Conservation (phyloP, 2,888 invertebrate genomes). For the Drosophila percnosoma region DNA sequence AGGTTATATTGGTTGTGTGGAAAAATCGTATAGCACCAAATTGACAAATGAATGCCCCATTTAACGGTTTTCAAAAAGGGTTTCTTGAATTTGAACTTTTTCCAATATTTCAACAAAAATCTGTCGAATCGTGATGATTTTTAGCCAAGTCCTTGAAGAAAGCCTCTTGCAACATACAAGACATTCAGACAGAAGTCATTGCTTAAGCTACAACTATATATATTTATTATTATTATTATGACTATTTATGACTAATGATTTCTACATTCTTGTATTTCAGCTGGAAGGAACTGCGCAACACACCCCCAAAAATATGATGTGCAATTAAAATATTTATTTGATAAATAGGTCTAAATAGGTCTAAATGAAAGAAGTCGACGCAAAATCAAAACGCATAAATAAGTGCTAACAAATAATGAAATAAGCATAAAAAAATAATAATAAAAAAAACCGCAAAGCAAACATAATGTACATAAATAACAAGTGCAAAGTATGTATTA, state of each 20-base stretch:
- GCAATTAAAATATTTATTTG: conserved; percentile 19
- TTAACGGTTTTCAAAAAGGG: background rate
- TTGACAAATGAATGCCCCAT: background rate
- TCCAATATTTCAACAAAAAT: background rate
- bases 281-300: conserved; percentile 17
- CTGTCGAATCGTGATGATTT: background rate
- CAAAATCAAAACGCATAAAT: conserved; percentile 26
- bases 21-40: background rate
- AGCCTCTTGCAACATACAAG: background rate
- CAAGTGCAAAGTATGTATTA: conserved; percentile 40
- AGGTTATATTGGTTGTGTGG: background rate
- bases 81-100: background rate
- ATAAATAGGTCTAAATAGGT: conserved; percentile 3
- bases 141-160: background rate
- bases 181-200: background rate
- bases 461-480: conserved; percentile 25
- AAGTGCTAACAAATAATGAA: conserved; percentile 28
- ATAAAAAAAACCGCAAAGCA: conserved; percentile 12
- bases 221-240: background rate
- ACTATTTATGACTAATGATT: background rate
- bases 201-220: background rate
- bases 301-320: conserved; percentile 11
- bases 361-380: conserved; percentile 2
- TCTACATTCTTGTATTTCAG: conserved; percentile 31
- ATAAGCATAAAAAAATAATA: conserved; percentile 7